A percentile compares a stretch with the other conserved stretches of the same genome.
phyloP scores from a whole-genome alignment of 2,113 vertebrate species.

The Corythoichthys intestinalis region DNA sequence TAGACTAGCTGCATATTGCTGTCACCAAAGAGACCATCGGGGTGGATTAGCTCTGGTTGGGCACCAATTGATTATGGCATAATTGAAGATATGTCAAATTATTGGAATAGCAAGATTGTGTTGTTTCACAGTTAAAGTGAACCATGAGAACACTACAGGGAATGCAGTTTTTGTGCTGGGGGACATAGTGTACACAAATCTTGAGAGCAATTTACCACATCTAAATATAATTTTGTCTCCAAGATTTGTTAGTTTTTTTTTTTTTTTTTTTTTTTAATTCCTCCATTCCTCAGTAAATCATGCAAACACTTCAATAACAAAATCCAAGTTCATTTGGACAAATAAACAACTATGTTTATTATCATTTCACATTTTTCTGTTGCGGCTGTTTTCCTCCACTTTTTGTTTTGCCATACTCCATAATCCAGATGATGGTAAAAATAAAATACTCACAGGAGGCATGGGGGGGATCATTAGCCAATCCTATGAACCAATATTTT shows the following conservation, averaged over 20 bases:
- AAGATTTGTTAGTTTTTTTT: neutral
- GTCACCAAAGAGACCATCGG: slow-evolving; percentile 72
- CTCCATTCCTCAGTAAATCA: neutral
- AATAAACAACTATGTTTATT: neutral
- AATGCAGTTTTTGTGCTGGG: neutral
- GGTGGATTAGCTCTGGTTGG: slow-evolving; percentile 75
- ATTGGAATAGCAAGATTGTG: slow-evolving; percentile 12
- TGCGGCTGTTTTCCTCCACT: no score
- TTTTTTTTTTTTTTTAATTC: neutral
- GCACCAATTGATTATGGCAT: slow-evolving; percentile 65
- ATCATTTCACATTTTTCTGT: no score
- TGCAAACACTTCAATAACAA: neutral
- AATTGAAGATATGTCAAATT: slow-evolving; percentile 53
- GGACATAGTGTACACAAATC: neutral
- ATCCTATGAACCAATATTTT: neutral
- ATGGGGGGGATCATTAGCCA: no score
- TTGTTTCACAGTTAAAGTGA: slow-evolving; percentile 18
- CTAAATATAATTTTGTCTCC: neutral
- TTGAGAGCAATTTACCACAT: neutral
- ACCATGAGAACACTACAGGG: neutral
- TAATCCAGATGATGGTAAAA: no score
- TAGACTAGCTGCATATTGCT: slow-evolving; percentile 71
- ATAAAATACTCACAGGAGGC: no score
- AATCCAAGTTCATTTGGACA: neutral
- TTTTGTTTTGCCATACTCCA: no score